These are phyloP conservation scores for Steinernema khuongi DNA, from an alignment of 1,140 invertebrate genomes.

Conservation along the genomic window DNA sequence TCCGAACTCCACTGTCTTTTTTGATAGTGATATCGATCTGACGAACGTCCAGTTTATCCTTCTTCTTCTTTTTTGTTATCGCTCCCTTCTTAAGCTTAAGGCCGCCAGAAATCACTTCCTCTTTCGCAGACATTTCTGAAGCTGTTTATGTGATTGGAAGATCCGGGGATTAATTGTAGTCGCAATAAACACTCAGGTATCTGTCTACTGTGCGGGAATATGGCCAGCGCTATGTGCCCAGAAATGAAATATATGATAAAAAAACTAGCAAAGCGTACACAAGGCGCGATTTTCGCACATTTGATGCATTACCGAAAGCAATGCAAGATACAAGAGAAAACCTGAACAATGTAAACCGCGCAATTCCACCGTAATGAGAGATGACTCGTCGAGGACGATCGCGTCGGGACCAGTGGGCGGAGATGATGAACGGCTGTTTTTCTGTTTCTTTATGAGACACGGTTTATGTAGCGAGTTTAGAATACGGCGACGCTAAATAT, in stretches of 20 bases:
- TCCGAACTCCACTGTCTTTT: background rate
- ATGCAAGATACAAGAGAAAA: background rate
- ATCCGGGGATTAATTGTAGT: too few species aligned
- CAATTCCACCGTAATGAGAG: background rate
- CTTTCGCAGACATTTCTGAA: slow-evolving; percentile 22
- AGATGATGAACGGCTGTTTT: background rate
- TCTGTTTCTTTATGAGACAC: background rate
- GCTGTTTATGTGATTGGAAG: too few species aligned
- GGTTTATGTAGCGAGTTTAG: too few species aligned
- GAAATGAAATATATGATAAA: too few species aligned
- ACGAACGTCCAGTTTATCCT: slow-evolving; percentile 39
- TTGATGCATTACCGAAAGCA: too few species aligned
- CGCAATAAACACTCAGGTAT: too few species aligned
- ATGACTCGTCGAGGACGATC: background rate
- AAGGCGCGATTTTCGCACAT: too few species aligned
- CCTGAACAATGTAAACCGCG: background rate
- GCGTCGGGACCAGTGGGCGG: background rate
- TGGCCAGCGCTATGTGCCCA: too few species aligned
- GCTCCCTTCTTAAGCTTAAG: slow-evolving; percentile 55
- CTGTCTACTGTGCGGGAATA: too few species aligned
- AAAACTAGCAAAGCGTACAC: too few species aligned
- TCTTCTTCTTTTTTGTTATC: slow-evolving; percentile 50
- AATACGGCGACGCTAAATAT: too few species aligned
- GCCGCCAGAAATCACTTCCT: slow-evolving; percentile 43
- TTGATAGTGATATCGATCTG: slow-evolving; percentile 56